Conservation (phyloP, 2,888 invertebrate species). For the Apeira syringaria region DNA sequence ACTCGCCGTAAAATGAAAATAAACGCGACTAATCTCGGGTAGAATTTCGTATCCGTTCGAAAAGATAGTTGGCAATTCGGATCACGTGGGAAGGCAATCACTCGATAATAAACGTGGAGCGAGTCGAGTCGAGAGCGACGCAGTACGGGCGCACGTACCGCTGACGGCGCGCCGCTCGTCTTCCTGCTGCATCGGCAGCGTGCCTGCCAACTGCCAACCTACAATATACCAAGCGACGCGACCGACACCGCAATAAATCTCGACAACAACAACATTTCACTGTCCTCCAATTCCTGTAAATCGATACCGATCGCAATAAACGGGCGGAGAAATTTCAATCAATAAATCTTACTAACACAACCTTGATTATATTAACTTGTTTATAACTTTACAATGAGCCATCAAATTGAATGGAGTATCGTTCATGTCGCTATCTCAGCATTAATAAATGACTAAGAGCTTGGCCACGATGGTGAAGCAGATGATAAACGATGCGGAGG, state of each 20-base stretch:
- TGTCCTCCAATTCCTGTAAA: slow-evolving; percentile 22
- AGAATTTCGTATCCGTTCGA: slow-evolving; percentile 58
- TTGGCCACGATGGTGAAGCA: slow-evolving; percentile 60
- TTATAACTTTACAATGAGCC: slow-evolving; percentile 17
- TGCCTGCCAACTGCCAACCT: slow-evolving; percentile 31
- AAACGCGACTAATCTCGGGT: slow-evolving; percentile 61
- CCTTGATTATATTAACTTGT: slow-evolving; percentile 8
- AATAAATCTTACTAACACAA: background rate
- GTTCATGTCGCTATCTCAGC: slow-evolving; percentile 37
- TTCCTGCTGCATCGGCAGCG: slow-evolving; percentile 52
- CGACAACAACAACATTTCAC: slow-evolving; percentile 34
- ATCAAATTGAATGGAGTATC: slow-evolving; percentile 33
- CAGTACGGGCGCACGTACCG: slow-evolving; percentile 63
- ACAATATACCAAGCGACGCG: slow-evolving; percentile 37
- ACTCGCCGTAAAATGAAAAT: slow-evolving; percentile 57
- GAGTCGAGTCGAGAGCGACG: slow-evolving; percentile 53
- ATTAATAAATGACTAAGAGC: slow-evolving; percentile 67
- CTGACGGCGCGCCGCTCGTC: slow-evolving; percentile 45
- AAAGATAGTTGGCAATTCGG: slow-evolving; percentile 70
- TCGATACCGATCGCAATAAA: slow-evolving; percentile 9
- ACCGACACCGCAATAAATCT: slow-evolving; percentile 41
- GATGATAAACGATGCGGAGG: slow-evolving; percentile 76
- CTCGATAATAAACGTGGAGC: slow-evolving; percentile 78
- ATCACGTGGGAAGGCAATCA: slow-evolving; percentile 79
- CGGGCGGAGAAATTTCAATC: background rate